phyloP scores from a whole-genome alignment of 2,888 invertebrate species.

The Mythimna loreyi region DNA sequence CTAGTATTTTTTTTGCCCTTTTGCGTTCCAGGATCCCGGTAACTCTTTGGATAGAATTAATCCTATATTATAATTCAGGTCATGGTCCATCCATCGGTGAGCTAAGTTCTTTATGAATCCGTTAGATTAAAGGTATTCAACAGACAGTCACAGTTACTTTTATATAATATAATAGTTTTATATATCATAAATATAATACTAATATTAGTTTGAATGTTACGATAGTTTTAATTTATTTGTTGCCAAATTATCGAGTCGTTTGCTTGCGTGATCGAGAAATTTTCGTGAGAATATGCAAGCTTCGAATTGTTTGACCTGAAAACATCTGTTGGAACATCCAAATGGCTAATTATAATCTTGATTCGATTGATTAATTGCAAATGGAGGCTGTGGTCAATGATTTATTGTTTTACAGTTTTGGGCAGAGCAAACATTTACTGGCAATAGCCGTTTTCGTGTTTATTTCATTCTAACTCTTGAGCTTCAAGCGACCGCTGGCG shows the following conservation, averaged over 20 bases:
- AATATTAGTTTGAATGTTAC: too few species aligned
- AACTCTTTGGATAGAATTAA: too few species aligned
- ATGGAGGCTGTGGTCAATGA: not conserved
- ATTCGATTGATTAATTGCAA: slow-evolving; percentile 35
- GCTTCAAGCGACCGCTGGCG: too few species aligned
- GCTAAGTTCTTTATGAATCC: not conserved
- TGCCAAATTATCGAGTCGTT: slow-evolving; percentile 47
- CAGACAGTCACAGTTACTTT: too few species aligned
- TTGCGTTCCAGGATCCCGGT: too few species aligned
- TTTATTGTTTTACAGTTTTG: not conserved
- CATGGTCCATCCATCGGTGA: not conserved
- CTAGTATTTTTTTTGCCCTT: too few species aligned
- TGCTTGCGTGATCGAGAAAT: slow-evolving; percentile 33
- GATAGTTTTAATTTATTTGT: slow-evolving; percentile 51
- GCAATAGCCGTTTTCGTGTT: not conserved
- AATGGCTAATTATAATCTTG: slow-evolving; percentile 22
- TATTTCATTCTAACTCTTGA: too few species aligned
- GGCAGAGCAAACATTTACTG: not conserved
- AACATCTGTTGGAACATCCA: not conserved
- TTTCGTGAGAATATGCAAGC: slow-evolving; percentile 38
- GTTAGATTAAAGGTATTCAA: not conserved
- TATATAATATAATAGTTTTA: too few species aligned
- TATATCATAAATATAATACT: too few species aligned
- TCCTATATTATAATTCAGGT: not conserved
- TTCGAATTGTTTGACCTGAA: slow-evolving; percentile 14